These are phyloP conservation scores for Anoplopoma fimbria DNA, from an alignment of 2,113 vertebrate species.

Conservation along the genomic window DNA sequence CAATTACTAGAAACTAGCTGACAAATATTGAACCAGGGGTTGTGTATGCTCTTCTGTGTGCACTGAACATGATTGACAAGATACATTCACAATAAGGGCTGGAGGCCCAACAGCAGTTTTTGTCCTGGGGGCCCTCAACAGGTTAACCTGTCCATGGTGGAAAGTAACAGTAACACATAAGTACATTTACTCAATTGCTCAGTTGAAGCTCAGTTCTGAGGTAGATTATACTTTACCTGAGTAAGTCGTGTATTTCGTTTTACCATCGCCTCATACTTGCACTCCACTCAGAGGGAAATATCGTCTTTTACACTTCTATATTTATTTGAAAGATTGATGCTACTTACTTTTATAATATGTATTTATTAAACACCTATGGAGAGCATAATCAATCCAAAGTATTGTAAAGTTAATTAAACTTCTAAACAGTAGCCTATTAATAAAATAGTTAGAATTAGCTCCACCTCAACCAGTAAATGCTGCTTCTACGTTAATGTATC, in stretches of 20 bases:
- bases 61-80: neutral
- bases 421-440: neutral
- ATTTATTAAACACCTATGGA: neutral
- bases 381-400: neutral
- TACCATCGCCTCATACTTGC: neutral
- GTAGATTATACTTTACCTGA: neutral
- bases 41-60: neutral
- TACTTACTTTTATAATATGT: neutral
- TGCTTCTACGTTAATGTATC: neutral
- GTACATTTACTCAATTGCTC: neutral
- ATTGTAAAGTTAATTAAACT: neutral
- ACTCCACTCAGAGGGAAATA: neutral
- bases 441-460: neutral
- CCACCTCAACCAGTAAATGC: neutral
- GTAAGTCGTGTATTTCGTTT: neutral
- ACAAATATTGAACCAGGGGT: neutral
- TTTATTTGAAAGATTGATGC: neutral
- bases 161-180: neutral
- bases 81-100: neutral
- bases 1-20: neutral
- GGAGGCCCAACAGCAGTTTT: neutral
- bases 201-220: neutral
- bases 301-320: too few relatives aligned
- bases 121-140: neutral
- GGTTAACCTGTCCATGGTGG: neutral